These are phyloP conservation scores for Lepidothrix coronata DNA, from an alignment of 2,113 vertebrate genomes.

Conservation along the genomic window DNA sequence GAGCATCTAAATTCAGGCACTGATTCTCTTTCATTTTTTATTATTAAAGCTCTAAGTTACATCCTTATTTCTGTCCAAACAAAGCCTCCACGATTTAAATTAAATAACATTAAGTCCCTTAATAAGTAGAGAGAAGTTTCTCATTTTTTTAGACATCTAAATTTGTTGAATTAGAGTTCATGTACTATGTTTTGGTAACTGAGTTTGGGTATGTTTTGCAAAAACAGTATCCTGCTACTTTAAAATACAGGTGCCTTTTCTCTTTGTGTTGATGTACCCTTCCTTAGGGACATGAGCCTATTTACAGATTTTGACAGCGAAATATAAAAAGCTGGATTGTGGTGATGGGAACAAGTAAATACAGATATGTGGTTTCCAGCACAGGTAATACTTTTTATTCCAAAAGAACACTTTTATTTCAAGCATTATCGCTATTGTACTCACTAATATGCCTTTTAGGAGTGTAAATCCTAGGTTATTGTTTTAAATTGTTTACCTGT, in stretches of 20 bases:
- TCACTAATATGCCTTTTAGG: neutral
- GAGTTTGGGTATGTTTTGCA: neutral
- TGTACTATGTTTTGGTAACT: neutral
- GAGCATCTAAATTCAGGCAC: neutral
- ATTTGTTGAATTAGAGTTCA: neutral
- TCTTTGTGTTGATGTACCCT: neutral
- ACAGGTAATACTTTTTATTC: neutral
- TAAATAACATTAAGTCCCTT: neutral
- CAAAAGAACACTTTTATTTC: neutral
- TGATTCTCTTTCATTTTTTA: neutral
- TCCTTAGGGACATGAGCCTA: neutral
- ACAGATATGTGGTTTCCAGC: neutral
- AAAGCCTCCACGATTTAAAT: neutral
- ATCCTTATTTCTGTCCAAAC: neutral
- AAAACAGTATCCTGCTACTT: neutral
- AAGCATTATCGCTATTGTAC: neutral
- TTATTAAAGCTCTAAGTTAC: neutral
- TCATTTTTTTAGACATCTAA: neutral
- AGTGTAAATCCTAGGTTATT: neutral
- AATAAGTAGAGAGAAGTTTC: neutral
- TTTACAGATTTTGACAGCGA: neutral
- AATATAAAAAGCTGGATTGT: neutral
- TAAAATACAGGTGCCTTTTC: neutral
- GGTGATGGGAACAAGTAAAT: neutral
- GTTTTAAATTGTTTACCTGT: neutral